phyloP scores from a whole-genome alignment of 1,140 invertebrate genomes.

The Lasioglossum baleicum region DNA sequence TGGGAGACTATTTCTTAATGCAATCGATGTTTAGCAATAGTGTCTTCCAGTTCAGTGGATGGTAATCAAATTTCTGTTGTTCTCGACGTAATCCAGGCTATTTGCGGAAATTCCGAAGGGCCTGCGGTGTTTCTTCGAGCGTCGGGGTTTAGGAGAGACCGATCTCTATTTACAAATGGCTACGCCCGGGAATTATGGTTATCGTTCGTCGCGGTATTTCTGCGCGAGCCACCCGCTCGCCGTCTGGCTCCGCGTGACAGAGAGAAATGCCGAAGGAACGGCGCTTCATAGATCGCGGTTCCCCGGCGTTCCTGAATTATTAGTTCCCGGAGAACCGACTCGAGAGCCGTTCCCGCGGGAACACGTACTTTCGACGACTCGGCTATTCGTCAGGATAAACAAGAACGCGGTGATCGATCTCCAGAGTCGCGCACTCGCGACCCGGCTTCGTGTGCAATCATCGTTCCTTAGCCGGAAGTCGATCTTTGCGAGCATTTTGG shows the following conservation, averaged over 20 bases:
- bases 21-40: too few species aligned
- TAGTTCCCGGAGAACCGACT: neutral
- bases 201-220: slow-evolving; percentile 29
- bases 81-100: too few species aligned
- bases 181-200: slow-evolving; percentile 14
- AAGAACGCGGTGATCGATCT: neutral
- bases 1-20: too few species aligned
- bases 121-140: neutral
- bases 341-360: neutral
- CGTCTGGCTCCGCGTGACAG: neutral
- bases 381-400: neutral
- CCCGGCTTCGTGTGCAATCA: too few species aligned
- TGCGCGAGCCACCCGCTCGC: neutral
- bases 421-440: neutral
- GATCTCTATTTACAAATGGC: slow-evolving; percentile 25
- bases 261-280: slow-evolving; percentile 7
- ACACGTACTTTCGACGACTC: neutral
- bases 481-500: too few species aligned
- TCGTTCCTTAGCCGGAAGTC: too few species aligned
- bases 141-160: neutral
- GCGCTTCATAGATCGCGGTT: too few species aligned
- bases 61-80: too few species aligned
- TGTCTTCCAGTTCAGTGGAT: too few species aligned
- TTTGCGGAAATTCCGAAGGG: neutral
- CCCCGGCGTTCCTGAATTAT: neutral